These are phyloP conservation scores for Rhineura floridana DNA, from an alignment of 2,113 vertebrate genomes.

Conservation along the genomic window DNA sequence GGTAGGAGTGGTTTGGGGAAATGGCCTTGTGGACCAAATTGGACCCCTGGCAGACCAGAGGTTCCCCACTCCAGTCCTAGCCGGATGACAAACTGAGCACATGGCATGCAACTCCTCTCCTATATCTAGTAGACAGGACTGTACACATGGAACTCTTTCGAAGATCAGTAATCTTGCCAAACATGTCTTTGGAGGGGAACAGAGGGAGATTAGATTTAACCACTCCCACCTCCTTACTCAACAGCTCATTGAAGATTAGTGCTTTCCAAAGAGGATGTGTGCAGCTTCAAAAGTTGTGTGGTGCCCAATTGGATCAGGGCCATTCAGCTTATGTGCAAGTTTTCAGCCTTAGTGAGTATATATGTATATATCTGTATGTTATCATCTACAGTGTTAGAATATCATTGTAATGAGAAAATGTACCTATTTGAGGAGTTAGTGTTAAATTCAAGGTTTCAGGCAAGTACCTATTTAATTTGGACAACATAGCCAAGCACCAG, in stretches of 20 bases:
- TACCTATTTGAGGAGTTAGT: slow-evolving; percentile 32
- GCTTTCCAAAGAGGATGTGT: neutral
- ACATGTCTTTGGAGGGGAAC: neutral
- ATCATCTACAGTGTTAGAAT: slow-evolving; percentile 20
- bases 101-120: neutral
- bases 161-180: neutral
- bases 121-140: neutral
- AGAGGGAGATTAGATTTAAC: neutral
- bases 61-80: no score
- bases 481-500: neutral
- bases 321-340: neutral
- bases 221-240: neutral
- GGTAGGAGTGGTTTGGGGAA: no score
- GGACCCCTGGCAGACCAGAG: no score
- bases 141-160: neutral
- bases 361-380: no score
- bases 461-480: slow-evolving; percentile 29
- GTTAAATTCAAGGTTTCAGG: slow-evolving; percentile 43
- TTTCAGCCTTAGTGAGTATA: neutral
- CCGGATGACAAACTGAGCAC: neutral
- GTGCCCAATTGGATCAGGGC: neutral
- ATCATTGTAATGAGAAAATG: slow-evolving; percentile 30
- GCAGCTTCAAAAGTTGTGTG: neutral
- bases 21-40: no score
- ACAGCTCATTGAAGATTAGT: neutral